Percentiles rank a stretch among this genome's conserved stretches.
Conservation (phyloP, 2,113 vertebrate species). For the Apus apus region DNA sequence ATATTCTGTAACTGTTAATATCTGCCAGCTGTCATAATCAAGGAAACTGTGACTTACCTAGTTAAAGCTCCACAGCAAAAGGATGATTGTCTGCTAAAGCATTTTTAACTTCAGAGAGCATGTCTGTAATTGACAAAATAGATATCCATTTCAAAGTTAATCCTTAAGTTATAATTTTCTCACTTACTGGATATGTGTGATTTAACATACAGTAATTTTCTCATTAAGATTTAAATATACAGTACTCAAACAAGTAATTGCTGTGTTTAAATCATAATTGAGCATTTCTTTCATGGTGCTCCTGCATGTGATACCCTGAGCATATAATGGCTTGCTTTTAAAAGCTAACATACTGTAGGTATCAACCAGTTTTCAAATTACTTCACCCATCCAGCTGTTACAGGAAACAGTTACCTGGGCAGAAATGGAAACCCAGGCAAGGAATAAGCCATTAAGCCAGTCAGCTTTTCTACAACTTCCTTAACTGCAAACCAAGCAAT, state of each 20-base stretch:
- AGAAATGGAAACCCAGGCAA: not conserved
- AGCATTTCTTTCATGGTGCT: not conserved
- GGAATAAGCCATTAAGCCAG: not conserved
- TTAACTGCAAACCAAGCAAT: not conserved
- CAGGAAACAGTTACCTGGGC: not conserved
- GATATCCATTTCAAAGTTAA: not conserved
- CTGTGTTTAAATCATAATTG: not conserved
- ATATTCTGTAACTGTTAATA: not conserved
- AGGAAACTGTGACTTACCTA: not conserved
- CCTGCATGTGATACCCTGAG: not conserved
- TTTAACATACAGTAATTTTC: constrained; percentile 13
- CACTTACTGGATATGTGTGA: not conserved
- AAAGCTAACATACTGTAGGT: not conserved
- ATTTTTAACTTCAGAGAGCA: not conserved
- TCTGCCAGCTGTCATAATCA: not conserved
- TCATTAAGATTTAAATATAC: constrained; percentile 1
- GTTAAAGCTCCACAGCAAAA: not conserved
- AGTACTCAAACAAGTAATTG: not conserved
- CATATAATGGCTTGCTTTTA: not conserved
- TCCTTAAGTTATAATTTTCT: not conserved
- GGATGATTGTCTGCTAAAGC: not conserved
- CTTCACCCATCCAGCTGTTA: not conserved
- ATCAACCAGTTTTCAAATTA: not conserved
- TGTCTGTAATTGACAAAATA: not conserved
- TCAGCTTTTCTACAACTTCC: not conserved